Conservation (phyloP, 2,113 vertebrate genomes). For the Podilymbus podiceps region DNA sequence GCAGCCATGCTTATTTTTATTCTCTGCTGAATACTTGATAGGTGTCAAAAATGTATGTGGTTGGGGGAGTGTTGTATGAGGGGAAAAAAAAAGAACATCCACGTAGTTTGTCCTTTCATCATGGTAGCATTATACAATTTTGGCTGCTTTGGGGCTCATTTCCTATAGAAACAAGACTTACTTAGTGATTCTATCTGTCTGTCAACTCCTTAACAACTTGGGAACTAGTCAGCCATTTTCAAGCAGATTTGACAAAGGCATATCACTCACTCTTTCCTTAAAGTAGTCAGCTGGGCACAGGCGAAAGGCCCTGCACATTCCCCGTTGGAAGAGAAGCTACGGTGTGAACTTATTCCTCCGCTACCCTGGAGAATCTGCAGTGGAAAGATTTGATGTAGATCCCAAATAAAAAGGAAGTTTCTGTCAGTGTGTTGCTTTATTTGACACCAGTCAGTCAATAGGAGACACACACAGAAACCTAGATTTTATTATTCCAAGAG, state of each 20-base stretch:
- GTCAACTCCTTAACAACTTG: background rate
- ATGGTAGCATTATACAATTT: background rate
- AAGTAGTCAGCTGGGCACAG: background rate
- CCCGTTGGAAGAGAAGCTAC: background rate
- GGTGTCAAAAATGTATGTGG: background rate
- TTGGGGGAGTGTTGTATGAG: background rate
- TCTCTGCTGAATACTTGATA: background rate
- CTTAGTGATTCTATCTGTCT: background rate
- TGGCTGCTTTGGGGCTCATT: background rate
- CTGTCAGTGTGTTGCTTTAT: background rate
- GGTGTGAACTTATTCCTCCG: background rate
- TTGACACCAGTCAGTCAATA: background rate
- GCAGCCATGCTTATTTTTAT: background rate
- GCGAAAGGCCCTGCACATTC: background rate
- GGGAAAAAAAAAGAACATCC: rapidly evolving
- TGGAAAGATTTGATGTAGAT: background rate
- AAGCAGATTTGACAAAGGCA: background rate
- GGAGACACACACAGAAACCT: background rate
- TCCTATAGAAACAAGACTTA: background rate
- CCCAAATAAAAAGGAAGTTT: background rate
- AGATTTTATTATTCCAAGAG: background rate
- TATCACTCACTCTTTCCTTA: background rate
- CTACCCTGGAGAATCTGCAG: background rate
- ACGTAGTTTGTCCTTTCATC: background rate
- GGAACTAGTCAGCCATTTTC: background rate